These are phyloP conservation scores for Mamestra configurata DNA, from an alignment of 1,140 invertebrate species.

Conservation along the genomic window DNA sequence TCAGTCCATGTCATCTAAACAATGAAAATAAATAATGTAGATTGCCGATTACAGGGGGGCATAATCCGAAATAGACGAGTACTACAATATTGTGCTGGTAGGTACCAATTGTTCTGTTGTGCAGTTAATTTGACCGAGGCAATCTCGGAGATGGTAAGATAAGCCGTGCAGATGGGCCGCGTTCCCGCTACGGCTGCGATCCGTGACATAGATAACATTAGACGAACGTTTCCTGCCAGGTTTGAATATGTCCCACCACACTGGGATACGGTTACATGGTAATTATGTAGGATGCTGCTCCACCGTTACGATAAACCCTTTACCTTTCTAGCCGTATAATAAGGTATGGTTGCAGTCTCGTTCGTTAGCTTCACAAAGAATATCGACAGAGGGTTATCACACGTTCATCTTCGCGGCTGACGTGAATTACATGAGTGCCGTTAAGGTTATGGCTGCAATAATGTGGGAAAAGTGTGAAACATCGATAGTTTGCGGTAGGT, in stretches of 20 bases:
- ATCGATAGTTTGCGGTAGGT: conserved; percentile 75
- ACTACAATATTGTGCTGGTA: conserved; percentile 53
- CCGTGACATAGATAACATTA: conserved; percentile 69
- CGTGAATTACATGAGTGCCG: conserved; percentile 63
- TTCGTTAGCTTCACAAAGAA: conserved; percentile 43
- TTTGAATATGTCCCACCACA: conserved; percentile 48
- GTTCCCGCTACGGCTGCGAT: conserved; percentile 64
- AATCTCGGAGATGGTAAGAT: conserved; percentile 66
- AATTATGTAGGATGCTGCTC: conserved; percentile 23
- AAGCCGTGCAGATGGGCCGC: conserved; percentile 58
- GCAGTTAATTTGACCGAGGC: conserved; percentile 68
- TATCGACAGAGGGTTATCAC: conserved; percentile 49
- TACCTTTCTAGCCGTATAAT: conserved; percentile 3
- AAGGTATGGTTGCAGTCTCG: conserved; percentile 10
- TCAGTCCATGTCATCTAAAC: conserved; percentile 64
- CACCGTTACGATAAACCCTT: conserved; percentile 47
- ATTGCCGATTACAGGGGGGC: conserved; percentile 56
- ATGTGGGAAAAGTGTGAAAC: conserved; percentile 77
- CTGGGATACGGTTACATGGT: conserved; percentile 43
- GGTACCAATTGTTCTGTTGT: conserved; percentile 57
- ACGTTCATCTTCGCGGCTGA: conserved; percentile 47
- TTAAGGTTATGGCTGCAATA: conserved; percentile 65
- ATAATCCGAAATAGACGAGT: conserved; percentile 51
- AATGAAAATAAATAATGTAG: conserved; percentile 61
- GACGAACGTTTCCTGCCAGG: conserved; percentile 63